Conservation (phyloP, 2,888 invertebrate genomes). For the Tetanocera ferruginea region DNA sequence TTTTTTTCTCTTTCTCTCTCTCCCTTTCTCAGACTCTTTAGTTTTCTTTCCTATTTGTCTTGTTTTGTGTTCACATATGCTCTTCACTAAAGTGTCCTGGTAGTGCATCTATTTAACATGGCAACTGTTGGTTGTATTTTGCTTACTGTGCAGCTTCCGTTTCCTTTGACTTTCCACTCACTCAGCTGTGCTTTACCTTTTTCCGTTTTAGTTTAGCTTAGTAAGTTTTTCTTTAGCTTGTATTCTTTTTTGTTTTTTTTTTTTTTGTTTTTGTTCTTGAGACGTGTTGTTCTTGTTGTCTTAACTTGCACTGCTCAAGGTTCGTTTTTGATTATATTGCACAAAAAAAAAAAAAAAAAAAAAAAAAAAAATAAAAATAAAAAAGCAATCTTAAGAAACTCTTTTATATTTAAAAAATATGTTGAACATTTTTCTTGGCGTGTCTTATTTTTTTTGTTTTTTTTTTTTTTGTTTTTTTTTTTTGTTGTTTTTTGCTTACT, state of each 20-base stretch:
- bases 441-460: not conserved
- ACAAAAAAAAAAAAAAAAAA: too few species aligned
- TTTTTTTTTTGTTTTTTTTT: not conserved
- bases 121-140: not conserved
- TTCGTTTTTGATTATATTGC: too few species aligned
- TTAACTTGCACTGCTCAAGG: too few species aligned
- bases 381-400: conserved; percentile 7
- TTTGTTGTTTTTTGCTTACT: not conserved
- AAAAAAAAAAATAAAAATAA: too few species aligned
- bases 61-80: not conserved
- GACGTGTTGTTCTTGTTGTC: not conserved
- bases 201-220: not conserved
- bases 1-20: not conserved
- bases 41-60: not conserved
- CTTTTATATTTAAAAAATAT: conserved; percentile 12
- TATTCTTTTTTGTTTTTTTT: not conserved
- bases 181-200: conserved; percentile 1
- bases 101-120: not conserved
- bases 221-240: not conserved
- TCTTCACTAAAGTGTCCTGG: not conserved
- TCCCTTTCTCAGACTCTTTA: not conserved
- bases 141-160: not conserved
- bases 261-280: not conserved
- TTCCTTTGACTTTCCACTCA: not conserved
- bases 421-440: not conserved